A percentile compares a stretch with the other conserved stretches of the same genome.
Evolutionary conservation across 2,113 vertebrate species (phyloP).

Genomic region (Coracopsis vasa): DNA sequence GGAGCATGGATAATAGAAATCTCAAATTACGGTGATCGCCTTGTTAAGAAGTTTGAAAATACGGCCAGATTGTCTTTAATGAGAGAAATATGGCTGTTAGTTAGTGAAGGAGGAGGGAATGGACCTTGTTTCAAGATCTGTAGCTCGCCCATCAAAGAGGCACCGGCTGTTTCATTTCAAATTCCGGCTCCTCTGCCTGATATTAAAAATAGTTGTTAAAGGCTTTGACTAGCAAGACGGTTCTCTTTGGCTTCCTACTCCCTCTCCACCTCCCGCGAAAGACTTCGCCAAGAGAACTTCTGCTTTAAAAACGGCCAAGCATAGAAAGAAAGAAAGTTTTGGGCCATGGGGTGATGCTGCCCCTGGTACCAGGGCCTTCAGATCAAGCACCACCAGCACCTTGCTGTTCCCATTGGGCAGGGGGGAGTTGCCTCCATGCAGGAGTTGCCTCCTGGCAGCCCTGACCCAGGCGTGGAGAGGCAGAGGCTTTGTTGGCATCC

Average conservation of each 20-base stretch:
- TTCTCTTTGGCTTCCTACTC: conserved; percentile 69
- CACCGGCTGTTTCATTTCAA: conserved; percentile 71
- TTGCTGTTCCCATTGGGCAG: accelerated
- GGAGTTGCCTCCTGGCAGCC: not conserved
- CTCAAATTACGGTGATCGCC: conserved; percentile 71
- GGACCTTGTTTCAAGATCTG: conserved; percentile 76
- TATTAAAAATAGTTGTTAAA: conserved; percentile 76
- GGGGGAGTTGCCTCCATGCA: not conserved
- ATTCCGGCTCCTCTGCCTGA: conserved; percentile 71
- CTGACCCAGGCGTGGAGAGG: not conserved
- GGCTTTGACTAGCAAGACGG: conserved; percentile 69
- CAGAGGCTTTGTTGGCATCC: not conserved
- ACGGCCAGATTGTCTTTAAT: conserved; percentile 76
- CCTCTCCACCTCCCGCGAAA: conserved; percentile 45
- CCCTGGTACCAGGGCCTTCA: not conserved
- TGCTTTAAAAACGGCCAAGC: conserved; percentile 7
- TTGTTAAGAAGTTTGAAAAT: conserved; percentile 78
- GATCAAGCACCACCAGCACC: not conserved
- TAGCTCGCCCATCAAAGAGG: conserved; percentile 65
- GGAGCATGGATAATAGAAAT: conserved; percentile 79
- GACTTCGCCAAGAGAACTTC: conserved; percentile 43
- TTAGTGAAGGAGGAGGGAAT: conserved; percentile 75
- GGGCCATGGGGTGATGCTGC: not conserved
- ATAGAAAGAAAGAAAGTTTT: conserved; percentile 31
- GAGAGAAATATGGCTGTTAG: conserved; percentile 77